Evolutionary conservation across 2,797 vertebrate genomes (phyloP).

Genomic region (Pipistrellus kuhlii): DNA sequence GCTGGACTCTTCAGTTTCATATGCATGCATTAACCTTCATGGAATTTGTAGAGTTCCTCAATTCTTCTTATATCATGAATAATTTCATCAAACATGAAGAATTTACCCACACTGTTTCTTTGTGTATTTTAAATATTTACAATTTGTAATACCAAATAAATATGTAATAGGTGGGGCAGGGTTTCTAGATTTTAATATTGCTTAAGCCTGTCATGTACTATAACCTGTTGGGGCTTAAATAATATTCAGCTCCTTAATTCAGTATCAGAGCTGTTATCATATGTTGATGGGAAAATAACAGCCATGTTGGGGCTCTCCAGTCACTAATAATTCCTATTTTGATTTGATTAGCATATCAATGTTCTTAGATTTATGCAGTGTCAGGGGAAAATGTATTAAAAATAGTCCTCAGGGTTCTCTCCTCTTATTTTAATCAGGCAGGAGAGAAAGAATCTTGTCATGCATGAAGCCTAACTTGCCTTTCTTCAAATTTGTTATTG

Average conservation of each 20-base stretch:
- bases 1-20: slow-evolving; percentile 83
- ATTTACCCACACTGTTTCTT: slow-evolving; percentile 86
- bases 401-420: slow-evolving; percentile 85
- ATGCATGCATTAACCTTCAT: slow-evolving; percentile 90
- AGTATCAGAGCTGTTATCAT: slow-evolving; percentile 85
- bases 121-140: slow-evolving; percentile 88
- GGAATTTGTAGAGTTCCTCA: slow-evolving; percentile 87
- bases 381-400: slow-evolving; percentile 86
- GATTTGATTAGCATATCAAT: slow-evolving; percentile 90
- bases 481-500: slow-evolving; percentile 50
- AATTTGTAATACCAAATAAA: slow-evolving; percentile 88
- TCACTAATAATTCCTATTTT: slow-evolving; percentile 88
- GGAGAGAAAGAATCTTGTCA: slow-evolving; percentile 63
- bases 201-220: slow-evolving; percentile 87
- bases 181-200: slow-evolving; percentile 86
- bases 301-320: slow-evolving; percentile 86
- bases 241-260: slow-evolving; percentile 86
- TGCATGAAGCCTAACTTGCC: slow-evolving; percentile 55
- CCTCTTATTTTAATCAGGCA: slow-evolving; percentile 77
- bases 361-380: slow-evolving; percentile 84
- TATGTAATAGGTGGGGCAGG: slow-evolving; percentile 85
- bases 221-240: slow-evolving; percentile 87
- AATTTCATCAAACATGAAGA: slow-evolving; percentile 89
- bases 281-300: slow-evolving; percentile 87
- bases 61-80: slow-evolving; percentile 89